These are phyloP conservation scores for Chloropsis hardwickii DNA, from an alignment of 2,113 vertebrate species.

Conservation along the genomic window DNA sequence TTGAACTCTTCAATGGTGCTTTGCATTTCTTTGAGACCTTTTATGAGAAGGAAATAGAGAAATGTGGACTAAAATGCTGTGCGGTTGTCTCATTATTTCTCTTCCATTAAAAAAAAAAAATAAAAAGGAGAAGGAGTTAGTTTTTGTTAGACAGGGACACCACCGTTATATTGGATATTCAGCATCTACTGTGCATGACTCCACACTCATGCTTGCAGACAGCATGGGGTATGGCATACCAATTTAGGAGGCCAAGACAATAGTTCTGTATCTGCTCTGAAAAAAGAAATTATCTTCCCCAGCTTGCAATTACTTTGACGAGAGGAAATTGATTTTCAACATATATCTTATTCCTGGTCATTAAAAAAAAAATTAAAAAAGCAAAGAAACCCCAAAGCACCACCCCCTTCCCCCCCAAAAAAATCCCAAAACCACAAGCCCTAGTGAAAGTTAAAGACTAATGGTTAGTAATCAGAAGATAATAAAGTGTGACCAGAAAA, in stretches of 20 bases:
- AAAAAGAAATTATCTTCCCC: conserved; percentile 22
- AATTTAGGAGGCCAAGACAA: conserved; percentile 33
- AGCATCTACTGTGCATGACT: not conserved
- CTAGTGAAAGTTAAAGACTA: not conserved
- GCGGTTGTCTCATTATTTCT: conserved; percentile 30
- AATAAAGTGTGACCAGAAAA: conserved; percentile 38
- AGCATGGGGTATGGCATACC: not conserved
- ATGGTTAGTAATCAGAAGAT: conserved; percentile 13
- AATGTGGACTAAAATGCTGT: conserved; percentile 29
- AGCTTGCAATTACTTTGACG: not conserved
- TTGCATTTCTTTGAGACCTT: conserved; percentile 64
- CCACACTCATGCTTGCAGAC: not conserved
- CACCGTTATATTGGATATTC: not conserved
- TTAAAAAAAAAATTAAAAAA: not conserved
- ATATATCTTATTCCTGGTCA: not conserved
- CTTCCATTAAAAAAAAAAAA: not conserved
- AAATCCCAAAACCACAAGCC: not conserved
- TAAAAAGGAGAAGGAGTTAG: not conserved
- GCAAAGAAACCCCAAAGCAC: not conserved
- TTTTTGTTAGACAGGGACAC: conserved; percentile 36
- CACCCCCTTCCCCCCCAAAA: rapidly evolving
- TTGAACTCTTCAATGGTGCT: conserved; percentile 58
- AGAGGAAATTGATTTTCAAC: conserved; percentile 26
- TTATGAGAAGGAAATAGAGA: conserved; percentile 51
- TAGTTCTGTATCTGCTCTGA: not conserved